Conservation (phyloP, 1,140 invertebrate genomes). For the Lanistes nyassanus region DNA sequence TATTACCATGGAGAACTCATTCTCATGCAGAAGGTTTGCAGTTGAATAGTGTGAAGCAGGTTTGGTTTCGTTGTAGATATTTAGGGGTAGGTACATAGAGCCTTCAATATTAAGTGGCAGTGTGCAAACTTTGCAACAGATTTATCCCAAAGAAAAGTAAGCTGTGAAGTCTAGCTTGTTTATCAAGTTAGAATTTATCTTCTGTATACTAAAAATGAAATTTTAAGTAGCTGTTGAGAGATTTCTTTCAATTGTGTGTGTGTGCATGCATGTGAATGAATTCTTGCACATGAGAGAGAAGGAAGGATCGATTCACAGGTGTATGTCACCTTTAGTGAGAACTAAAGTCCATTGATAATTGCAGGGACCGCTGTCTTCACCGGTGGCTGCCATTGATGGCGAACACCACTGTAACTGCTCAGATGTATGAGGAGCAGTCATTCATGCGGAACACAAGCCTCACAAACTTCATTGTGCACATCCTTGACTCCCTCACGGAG, state of each 20-base stretch:
- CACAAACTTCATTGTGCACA: constrained; percentile 89
- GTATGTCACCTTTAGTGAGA: background rate
- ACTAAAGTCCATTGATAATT: constrained; percentile 14
- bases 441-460: constrained; percentile 88
- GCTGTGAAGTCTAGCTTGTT: too few species aligned
- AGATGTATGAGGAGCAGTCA: constrained; percentile 96
- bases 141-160: too few species aligned
- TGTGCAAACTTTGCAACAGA: too few species aligned
- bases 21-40: too few species aligned
- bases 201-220: too few species aligned
- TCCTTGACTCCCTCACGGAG: constrained; percentile 90
- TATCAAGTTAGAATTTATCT: too few species aligned
- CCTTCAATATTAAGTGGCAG: too few species aligned
- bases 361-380: constrained; percentile 91
- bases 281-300: background rate
- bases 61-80: too few species aligned
- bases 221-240: too few species aligned
- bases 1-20: too few species aligned
- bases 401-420: constrained; percentile 82
- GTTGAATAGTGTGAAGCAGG: too few species aligned
- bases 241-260: background rate
- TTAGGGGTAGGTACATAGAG: too few species aligned
- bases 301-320: background rate
- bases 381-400: constrained; percentile 89
- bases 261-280: background rate